phyloP scores from a whole-genome alignment of 2,888 invertebrate genomes.

The Pterobdella sp. region DNA sequence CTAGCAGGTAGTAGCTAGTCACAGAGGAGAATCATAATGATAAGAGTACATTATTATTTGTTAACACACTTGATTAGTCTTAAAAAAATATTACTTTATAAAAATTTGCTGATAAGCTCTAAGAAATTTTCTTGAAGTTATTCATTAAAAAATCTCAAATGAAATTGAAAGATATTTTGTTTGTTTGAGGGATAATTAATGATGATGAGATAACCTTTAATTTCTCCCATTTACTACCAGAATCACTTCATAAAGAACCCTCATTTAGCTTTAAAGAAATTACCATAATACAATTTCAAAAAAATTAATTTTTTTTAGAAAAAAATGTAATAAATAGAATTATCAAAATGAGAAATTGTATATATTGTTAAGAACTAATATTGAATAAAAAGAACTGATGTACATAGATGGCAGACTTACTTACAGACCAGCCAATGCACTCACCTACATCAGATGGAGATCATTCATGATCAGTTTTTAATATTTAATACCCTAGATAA shows the following conservation, averaged over 20 bases:
- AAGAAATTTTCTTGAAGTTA: too few species aligned
- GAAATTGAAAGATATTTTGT: background rate
- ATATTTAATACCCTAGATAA: background rate
- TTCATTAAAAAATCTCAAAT: background rate
- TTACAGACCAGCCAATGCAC: background rate
- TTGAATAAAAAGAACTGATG: background rate
- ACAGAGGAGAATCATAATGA: conserved; percentile 10
- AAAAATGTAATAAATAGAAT: background rate
- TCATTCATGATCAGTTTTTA: background rate
- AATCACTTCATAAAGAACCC: background rate
- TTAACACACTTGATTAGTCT: too few species aligned
- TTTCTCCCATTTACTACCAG: background rate
- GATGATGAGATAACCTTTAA: background rate
- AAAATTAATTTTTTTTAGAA: background rate
- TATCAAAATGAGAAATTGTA: background rate
- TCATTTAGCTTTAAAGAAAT: background rate
- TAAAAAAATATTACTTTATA: too few species aligned
- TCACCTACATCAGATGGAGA: conserved; percentile 6
- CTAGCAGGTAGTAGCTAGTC: background rate
- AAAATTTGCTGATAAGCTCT: too few species aligned
- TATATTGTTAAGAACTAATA: background rate
- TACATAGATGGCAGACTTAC: conserved; percentile 5
- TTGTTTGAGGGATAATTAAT: background rate
- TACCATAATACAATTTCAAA: background rate
- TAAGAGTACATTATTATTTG: background rate